Base-by-base conservation (phyloP, 1,140 invertebrate genomes). In the Cepaea nemoralis region DNA sequence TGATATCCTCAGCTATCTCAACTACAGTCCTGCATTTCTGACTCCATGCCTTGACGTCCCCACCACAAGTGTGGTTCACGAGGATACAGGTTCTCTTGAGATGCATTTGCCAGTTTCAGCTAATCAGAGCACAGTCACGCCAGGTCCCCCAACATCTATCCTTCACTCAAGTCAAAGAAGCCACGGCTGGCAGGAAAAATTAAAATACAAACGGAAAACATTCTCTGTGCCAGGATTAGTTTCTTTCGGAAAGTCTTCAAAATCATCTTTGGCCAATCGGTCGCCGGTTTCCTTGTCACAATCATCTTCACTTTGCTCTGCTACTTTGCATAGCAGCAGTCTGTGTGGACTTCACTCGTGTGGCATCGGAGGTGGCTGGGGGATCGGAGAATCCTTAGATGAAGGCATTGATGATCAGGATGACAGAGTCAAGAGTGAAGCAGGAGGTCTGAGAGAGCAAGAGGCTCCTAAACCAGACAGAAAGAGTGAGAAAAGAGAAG, bases 41-140 rank as follows among this genome's bases (percentile, higher is more conserved):
- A 91, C 93, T 8, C 96, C 96, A 0, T 95, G 95, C 87, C 90
- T 97, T 3, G 96, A 97, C 87, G 93, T 94, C 31, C 96, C 96
- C 0, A 87, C 94, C 8, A 92, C 94, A 0, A 94, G 94, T 73
- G 94, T 96, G 0, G 94, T 95, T 85, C 91, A 95, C 67, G 91
- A 92, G 70, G 93, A 94, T 79, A 93, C 92, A 0, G 93, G 93
- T 50, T 92, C 94, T 45, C 83, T 94, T 35, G 94, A 94, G 75
- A 85, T 91, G 75, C 86, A 12, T 74, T 84, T 22, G 86, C 88
- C 14, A 71, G 84, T 19, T n/a, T 55, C 8, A 79, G 27, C 71
- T 5, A 35, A 0, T 42, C 71, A 3, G 27, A 75, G 33, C 31
- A 50, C 22, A 59, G 24, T 22, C n/a, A 80, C 59, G 40, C 70